Percentiles rank a stretch among this genome's conserved stretches.
phyloP scores from a whole-genome alignment of 1,140 invertebrate species.

The Penaeus indicus region DNA sequence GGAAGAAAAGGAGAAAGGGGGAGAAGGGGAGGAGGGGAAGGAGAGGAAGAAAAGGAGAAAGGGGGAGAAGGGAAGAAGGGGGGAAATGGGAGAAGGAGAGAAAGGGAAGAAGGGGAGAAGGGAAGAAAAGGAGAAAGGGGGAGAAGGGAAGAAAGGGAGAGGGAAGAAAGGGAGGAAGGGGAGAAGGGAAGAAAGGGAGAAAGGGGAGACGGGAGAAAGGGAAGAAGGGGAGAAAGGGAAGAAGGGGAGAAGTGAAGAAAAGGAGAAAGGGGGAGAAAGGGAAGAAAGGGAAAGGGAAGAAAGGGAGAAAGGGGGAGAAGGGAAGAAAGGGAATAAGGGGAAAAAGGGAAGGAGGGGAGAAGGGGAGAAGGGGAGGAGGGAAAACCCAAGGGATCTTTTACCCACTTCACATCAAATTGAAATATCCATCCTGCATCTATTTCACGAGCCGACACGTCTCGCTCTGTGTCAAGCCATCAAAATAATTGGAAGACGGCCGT shows the following conservation, averaged over 20 bases:
- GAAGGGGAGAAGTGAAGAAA: background rate
- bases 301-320: background rate
- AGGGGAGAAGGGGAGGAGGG: background rate
- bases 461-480: conserved; percentile 41
- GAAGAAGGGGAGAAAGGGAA: background rate
- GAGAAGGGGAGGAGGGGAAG: background rate
- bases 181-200: background rate
- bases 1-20: background rate
- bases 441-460: background rate
- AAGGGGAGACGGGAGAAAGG: background rate
- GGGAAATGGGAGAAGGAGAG: background rate
- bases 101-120: background rate
- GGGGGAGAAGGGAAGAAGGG: background rate
- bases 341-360: background rate
- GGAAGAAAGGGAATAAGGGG: background rate
- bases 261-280: background rate
- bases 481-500: conserved; percentile 18
- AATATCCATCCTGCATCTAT: conserved; percentile 22
- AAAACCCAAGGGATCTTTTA: background rate
- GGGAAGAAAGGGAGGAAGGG: background rate
- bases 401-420: conserved; percentile 31
- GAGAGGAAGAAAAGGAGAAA: background rate
- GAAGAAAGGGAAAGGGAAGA: background rate
- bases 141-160: background rate
- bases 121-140: background rate